Evolutionary conservation across 92 coral and sea anemone species (phyloP), one percentile per base, ranked within the genome.

Genomic region (Porites rus): DNA sequence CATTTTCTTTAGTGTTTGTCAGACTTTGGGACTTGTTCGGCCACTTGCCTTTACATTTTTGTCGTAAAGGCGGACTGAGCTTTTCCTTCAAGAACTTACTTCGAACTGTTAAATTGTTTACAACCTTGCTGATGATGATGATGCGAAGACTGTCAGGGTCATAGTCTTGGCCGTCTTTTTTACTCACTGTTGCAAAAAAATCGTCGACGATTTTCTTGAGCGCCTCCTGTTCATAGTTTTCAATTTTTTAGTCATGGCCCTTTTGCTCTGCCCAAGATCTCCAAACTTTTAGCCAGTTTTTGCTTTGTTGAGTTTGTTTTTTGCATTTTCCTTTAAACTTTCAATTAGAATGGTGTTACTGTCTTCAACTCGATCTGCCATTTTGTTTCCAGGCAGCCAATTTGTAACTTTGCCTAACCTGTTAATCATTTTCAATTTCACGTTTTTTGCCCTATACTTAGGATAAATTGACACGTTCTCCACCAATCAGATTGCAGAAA

Each of bases 81-180:
- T 60, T 38, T 38, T 38, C 0, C 6, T 56, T 28, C 31, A 83
- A 82, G 75, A 65, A 75, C 20, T 56, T 51, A 79, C 76, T 79
- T 67, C 79, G 53, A 21, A 76, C 63, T 10, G 83, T 88, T 59
- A 0, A 80, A 88, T 61, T 21, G 24, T 65, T 54, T 75, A 62
- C 69, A 88, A 16, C 81, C 79, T 71, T 71, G 50, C 75, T n/a
- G n/a, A n/a, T n/a, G n/a, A n/a, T n/a, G n/a, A n/a, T n/a, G 10
- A 88, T 84, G 18, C 88, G 66, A n/a, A 88, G 74, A 54, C 92
- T 82, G 70, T 82, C 84, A 19, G 87, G 83, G 24, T 92, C 90
- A 80, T 79, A 80, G 16, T 79, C 75, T 16, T 25, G 18, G 20
- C 80, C 88, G 68, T 84, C 81, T 65, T 84, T 69, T 21, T 54